These are phyloP conservation scores for Ptyas mucosa DNA, from an alignment of 2,113 vertebrate genomes.

Conservation along the genomic window DNA sequence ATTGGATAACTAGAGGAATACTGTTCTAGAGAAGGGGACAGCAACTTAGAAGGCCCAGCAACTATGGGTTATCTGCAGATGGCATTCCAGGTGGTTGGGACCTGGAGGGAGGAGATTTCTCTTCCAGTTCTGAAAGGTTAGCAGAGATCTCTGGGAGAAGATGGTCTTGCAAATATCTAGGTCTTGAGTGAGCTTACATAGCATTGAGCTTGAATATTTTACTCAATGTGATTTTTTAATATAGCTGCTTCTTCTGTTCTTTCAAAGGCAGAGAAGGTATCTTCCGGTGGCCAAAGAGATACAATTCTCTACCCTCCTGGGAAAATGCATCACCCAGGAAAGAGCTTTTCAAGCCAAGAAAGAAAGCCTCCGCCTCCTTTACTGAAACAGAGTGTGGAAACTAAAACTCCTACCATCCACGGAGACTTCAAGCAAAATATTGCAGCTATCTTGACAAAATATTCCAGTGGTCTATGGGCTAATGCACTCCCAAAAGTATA, in stretches of 20 bases:
- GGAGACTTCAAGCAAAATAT: conserved; percentile 76
- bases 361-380: conserved; percentile 45
- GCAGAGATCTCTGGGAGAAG: not conserved
- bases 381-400: conserved; percentile 37
- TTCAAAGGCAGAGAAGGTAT: conserved; percentile 77
- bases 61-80: not conserved
- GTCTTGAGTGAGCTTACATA: not conserved
- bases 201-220: not conserved
- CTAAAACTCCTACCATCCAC: not conserved
- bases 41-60: not conserved
- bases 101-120: not conserved
- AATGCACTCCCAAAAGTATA: conserved; percentile 85
- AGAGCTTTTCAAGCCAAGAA: conserved; percentile 46
- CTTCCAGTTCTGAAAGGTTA: not conserved
- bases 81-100: not conserved
- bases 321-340: conserved; percentile 43
- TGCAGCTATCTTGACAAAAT: conserved; percentile 78
- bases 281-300: conserved; percentile 63
- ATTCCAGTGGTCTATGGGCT: conserved; percentile 85
- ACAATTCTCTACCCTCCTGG: conserved; percentile 78
- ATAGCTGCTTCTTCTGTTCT: not conserved
- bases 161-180: not conserved
- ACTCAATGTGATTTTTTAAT: not conserved
- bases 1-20: not conserved
- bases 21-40: not conserved